A percentile compares a stretch with the other conserved stretches of the same genome.
Conservation (phyloP, 2,113 vertebrate genomes). For the Nesoenas mayeri region DNA sequence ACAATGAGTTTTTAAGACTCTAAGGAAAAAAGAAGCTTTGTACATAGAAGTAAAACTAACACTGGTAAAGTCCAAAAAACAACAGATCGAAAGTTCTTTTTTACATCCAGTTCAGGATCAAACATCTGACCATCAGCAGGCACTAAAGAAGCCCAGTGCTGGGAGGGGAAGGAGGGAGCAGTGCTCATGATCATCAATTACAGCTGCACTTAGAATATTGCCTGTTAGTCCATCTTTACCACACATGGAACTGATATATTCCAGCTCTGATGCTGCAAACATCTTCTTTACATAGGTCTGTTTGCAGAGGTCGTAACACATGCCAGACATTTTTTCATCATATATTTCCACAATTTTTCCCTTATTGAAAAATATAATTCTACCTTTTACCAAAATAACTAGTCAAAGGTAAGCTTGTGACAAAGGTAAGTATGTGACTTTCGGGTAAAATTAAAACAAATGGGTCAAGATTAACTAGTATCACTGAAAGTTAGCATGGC, state of each 20-base stretch:
- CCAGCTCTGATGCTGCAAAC: neutral
- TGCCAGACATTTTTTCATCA: neutral
- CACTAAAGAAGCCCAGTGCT: neutral
- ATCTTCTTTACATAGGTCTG: neutral
- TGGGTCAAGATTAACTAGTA: neutral
- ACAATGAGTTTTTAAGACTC: neutral
- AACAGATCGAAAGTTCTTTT: neutral
- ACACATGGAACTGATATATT: neutral
- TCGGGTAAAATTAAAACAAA: neutral
- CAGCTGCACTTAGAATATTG: neutral
- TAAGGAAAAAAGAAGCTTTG: neutral
- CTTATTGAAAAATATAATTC: neutral
- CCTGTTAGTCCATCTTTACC: neutral
- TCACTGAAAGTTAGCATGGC: neutral
- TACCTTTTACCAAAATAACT: neutral
- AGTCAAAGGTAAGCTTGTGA: neutral
- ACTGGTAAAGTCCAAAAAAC: neutral
- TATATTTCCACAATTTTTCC: neutral
- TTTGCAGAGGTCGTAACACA: neutral
- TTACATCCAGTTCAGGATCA: neutral
- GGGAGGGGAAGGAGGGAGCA: neutral
- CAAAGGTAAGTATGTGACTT: neutral
- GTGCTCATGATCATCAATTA: neutral
- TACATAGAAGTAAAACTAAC: neutral
- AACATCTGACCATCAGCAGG: neutral